Percentiles rank a stretch among this genome's conserved stretches.
phyloP scores from a whole-genome alignment of 1,140 invertebrate species.

The Branchinecta lindahli region DNA sequence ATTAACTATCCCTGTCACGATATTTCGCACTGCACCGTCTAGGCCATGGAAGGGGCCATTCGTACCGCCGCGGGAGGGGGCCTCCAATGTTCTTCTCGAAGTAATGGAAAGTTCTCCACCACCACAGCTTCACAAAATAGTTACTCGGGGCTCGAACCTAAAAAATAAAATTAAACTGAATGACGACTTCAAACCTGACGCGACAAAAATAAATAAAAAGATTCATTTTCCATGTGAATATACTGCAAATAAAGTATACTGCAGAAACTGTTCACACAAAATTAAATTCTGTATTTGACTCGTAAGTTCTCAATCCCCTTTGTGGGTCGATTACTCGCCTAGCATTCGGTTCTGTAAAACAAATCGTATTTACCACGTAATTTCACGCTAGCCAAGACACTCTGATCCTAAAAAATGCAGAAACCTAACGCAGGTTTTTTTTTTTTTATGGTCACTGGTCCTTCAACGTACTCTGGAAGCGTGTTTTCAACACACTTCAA shows the following conservation, averaged over 20 bases:
- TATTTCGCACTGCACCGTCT: slow-evolving; percentile 45
- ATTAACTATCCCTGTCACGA: slow-evolving; percentile 43
- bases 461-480: no score
- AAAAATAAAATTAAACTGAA: slow-evolving; percentile 23
- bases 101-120: slow-evolving; percentile 64
- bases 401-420: no score
- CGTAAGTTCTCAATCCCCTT: no score
- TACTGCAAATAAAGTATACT: slow-evolving; percentile 14
- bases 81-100: slow-evolving; percentile 69
- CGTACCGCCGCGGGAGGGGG: slow-evolving; percentile 58
- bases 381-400: no score
- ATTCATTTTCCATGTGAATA: neutral
- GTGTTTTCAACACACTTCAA: no score
- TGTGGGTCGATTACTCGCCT: no score
- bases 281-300: no score
- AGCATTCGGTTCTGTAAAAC: no score
- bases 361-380: no score
- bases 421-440: no score
- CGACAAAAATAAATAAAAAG: neutral
- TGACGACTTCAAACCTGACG: neutral
- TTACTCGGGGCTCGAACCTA: slow-evolving; percentile 47
- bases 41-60: slow-evolving; percentile 70
- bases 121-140: slow-evolving; percentile 60
- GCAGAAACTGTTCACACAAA: no score
- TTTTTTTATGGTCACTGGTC: no score